Evolutionary conservation across 1,140 invertebrate genomes (phyloP).

Genomic region (Drosophila repleta): DNA sequence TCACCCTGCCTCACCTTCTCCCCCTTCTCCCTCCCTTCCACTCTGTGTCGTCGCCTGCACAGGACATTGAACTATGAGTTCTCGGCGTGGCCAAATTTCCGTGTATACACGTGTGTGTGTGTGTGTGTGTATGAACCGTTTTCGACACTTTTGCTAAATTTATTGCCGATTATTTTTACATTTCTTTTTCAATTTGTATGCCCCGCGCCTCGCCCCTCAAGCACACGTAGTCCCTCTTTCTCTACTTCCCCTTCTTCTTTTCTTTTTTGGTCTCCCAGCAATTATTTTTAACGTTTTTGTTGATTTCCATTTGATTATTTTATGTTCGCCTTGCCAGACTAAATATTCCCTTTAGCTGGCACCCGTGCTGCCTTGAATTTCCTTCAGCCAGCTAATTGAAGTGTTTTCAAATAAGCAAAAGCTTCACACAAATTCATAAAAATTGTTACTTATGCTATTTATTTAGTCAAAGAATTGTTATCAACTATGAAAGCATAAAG

Average conservation of each 20-base stretch:
- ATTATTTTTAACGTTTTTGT: conserved; percentile 76
- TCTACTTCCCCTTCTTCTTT: too few relatives aligned
- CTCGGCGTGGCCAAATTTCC: conserved; percentile 73
- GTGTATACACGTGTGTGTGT: conserved; percentile 36
- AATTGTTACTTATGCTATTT: too few relatives aligned
- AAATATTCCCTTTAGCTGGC: not conserved
- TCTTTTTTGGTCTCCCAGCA: conserved; percentile 53
- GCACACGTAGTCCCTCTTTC: not conserved
- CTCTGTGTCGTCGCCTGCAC: conserved; percentile 50
- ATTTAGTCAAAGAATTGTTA: too few relatives aligned
- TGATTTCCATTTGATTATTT: conserved; percentile 73
- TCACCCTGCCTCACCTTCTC: conserved; percentile 6
- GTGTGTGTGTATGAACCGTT: conserved; percentile 69
- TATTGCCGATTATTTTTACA: conserved; percentile 82
- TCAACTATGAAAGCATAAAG: too few relatives aligned
- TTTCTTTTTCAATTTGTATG: conserved; percentile 67
- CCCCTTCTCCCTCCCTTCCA: not conserved
- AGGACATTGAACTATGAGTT: conserved; percentile 80
- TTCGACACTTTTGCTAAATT: conserved; percentile 81
- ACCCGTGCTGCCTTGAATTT: too few relatives aligned
- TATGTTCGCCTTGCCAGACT: not conserved
- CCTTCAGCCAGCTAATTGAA: too few relatives aligned
- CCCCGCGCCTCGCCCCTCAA: conserved; percentile 7
- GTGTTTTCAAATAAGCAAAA: too few relatives aligned
- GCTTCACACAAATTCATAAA: too few relatives aligned